Evolutionary conservation across 23 tunicate genomes (phyloP).

Genomic region (Corella eumyota): DNA sequence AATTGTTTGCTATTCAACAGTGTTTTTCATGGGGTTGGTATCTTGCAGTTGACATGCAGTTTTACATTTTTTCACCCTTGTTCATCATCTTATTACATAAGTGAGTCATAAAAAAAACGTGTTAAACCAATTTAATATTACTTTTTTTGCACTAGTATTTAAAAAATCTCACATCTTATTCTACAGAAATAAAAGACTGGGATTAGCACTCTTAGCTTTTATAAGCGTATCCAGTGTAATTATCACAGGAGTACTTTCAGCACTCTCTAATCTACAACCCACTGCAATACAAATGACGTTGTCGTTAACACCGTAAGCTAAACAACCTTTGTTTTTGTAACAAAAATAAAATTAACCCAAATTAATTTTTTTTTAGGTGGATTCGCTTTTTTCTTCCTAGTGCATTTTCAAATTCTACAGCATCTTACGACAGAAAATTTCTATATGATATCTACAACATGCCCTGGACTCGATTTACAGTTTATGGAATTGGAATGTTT

Average conservation of each 20-base stretch:
- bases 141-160: neutral
- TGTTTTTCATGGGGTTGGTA: constrained; percentile 75
- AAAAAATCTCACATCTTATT: neutral
- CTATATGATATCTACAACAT: constrained; percentile 19
- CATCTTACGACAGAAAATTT: neutral
- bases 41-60: constrained; percentile 83
- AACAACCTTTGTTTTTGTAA: no score
- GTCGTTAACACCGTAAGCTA: constrained; percentile 2
- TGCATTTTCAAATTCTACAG: neutral
- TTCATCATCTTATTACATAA: constrained; percentile 38
- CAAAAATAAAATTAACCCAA: no score
- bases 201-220: neutral
- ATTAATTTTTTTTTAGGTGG: no score
- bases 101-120: constrained; percentile 17
- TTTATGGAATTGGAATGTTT: constrained; percentile 65
- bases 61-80: constrained; percentile 49
- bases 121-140: neutral
- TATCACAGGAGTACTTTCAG: neutral
- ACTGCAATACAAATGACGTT: neutral
- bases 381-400: neutral
- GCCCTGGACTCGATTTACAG: constrained; percentile 54
- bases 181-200: constrained; percentile 1
- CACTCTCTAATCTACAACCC: neutral
- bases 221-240: neutral
- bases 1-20: neutral